A percentile compares a stretch with the other conserved stretches of the same genome.
Conservation (phyloP, 2,113 vertebrate species). For the Vulpes vulpes region DNA sequence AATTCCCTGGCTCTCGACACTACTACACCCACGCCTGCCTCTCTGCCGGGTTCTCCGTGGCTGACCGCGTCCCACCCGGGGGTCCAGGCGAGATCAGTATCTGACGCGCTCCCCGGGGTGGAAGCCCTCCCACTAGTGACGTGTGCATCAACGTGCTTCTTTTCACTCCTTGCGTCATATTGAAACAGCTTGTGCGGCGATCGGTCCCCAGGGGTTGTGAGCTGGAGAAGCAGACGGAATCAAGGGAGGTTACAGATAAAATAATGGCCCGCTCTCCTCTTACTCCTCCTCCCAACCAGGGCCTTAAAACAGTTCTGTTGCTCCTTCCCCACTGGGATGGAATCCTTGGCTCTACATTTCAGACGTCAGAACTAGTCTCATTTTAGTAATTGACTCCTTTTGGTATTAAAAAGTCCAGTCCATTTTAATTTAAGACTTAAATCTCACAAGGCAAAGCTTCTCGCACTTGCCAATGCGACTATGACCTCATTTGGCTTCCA, state of each 20-base stretch:
- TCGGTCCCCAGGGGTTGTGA: not conserved
- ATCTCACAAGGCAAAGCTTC: not conserved
- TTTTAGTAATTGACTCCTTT: slow-evolving; percentile 24
- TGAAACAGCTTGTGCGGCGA: not conserved
- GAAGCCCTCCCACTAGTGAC: too few species aligned
- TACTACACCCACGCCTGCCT: too few species aligned
- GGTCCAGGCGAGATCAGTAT: too few species aligned
- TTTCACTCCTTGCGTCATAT: too few species aligned
- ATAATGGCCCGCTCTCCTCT: not conserved
- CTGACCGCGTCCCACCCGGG: too few species aligned
- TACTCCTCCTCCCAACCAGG: not conserved
- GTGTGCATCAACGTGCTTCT: too few species aligned
- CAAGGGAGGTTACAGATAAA: not conserved
- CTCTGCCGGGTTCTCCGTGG: too few species aligned
- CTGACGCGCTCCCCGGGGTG: too few species aligned
- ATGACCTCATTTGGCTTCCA: not conserved
- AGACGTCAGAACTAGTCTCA: not conserved
- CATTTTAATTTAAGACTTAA: not conserved
- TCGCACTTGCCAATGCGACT: not conserved
- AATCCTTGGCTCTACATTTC: not conserved
- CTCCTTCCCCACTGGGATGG: not conserved
- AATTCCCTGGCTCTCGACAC: too few species aligned
- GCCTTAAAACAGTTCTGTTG: slow-evolving; percentile 27
- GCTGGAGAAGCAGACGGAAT: not conserved
- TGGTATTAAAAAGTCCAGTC: not conserved